Evolutionary conservation across 2,888 invertebrate genomes (phyloP).

Genomic region (Euclidia mi): DNA sequence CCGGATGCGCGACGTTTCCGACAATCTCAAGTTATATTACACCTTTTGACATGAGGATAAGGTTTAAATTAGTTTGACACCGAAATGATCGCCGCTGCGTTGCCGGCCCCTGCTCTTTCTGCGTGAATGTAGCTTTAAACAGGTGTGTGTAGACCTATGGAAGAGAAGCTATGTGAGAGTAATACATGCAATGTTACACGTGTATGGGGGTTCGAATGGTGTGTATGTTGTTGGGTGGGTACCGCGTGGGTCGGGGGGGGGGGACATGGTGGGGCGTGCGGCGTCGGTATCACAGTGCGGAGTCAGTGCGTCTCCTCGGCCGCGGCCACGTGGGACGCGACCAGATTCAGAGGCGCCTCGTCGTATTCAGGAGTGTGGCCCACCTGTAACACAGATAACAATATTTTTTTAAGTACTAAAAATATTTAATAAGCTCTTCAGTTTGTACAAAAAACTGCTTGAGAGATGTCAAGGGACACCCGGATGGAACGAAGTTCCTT

Average conservation of each 20-base stretch:
- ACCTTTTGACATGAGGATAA: too few relatives aligned
- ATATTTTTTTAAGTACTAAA: neutral
- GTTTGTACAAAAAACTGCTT: too few relatives aligned
- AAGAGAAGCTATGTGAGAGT: conserved; percentile 36
- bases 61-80: too few relatives aligned
- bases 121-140: neutral
- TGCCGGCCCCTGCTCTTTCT: too few relatives aligned
- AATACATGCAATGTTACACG: conserved; percentile 32
- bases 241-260: conserved; percentile 13
- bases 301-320: conserved; percentile 90
- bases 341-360: conserved; percentile 93
- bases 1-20: too few relatives aligned
- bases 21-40: too few relatives aligned
- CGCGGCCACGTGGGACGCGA: conserved; percentile 92
- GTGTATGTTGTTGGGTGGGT: conserved; percentile 23
- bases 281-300: conserved; percentile 11
- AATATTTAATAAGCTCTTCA: neutral
- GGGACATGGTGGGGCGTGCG: conserved; percentile 24
- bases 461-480: too few relatives aligned
- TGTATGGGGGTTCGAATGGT: conserved; percentile 16
- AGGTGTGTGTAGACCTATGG: neutral
- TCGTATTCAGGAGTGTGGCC: conserved; percentile 84
- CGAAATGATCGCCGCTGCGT: too few relatives aligned
- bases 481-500: too few relatives aligned
- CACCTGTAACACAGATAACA: conserved; percentile 68